Conservation (phyloP, 2,113 vertebrate genomes). For the Megalops atlanticus region DNA sequence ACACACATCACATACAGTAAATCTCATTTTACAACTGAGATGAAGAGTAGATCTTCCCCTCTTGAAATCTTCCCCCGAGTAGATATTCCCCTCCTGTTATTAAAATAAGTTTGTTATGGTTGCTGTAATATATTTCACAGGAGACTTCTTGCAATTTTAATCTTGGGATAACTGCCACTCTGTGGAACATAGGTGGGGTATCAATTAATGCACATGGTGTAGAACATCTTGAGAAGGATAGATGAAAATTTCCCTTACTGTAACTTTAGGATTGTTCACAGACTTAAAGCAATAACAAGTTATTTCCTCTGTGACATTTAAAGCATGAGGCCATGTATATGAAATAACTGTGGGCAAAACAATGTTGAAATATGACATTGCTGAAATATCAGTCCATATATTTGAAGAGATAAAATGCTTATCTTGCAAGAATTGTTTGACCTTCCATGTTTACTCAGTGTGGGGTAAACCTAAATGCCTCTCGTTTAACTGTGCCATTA, state of each 20-base stretch:
- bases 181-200: background rate
- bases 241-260: background rate
- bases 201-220: background rate
- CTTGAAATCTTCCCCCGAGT: too few relatives aligned
- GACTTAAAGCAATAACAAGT: background rate
- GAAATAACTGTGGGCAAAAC: background rate
- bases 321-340: background rate
- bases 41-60: too few relatives aligned
- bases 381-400: too few relatives aligned
- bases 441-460: too few relatives aligned
- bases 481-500: too few relatives aligned
- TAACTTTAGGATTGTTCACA: background rate
- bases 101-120: background rate
- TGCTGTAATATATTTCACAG: background rate
- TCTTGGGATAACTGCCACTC: background rate
- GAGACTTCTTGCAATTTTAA: background rate
- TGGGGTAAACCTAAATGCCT: too few relatives aligned
- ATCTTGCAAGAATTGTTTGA: too few relatives aligned
- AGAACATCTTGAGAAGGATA: background rate
- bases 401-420: too few relatives aligned
- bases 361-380: background rate
- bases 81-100: too few relatives aligned
- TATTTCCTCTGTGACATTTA: background rate
- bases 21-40: too few relatives aligned
- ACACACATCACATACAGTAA: too few relatives aligned